Evolutionary conservation across 2,888 invertebrate genomes (phyloP).

Genomic region (Trissolcus brochymenae): DNA sequence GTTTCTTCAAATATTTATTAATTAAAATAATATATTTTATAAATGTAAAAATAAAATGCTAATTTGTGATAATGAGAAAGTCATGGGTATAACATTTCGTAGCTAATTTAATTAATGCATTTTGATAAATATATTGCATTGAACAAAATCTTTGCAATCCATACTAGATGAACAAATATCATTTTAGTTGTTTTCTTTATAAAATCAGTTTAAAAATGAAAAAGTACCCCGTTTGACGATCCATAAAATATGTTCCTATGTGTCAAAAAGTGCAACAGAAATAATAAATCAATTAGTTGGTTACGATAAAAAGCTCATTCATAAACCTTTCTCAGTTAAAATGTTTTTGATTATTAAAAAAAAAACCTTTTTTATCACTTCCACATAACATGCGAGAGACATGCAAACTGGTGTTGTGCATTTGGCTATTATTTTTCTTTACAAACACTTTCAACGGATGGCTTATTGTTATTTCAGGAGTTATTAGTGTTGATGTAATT

Average conservation of each 20-base stretch:
- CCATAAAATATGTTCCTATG: not conserved
- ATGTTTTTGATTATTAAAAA: slow-evolving; percentile 17
- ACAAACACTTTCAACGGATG: slow-evolving; percentile 38
- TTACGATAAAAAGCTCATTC: slow-evolving; percentile 27
- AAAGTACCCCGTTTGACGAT: too few species aligned
- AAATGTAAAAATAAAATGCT: too few species aligned
- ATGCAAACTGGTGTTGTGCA: slow-evolving; percentile 36
- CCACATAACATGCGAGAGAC: slow-evolving; percentile 15
- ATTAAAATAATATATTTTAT: too few species aligned
- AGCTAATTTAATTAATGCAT: too few species aligned
- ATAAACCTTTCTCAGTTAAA: slow-evolving; percentile 38
- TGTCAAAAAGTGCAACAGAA: not conserved
- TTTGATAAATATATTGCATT: too few species aligned
- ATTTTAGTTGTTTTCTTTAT: too few species aligned
- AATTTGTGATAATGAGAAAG: too few species aligned
- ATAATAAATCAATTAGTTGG: not conserved
- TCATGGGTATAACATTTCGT: too few species aligned
- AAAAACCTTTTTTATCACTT: slow-evolving; percentile 45
- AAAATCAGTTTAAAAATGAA: too few species aligned
- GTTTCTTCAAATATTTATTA: too few species aligned
- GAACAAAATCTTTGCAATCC: too few species aligned
- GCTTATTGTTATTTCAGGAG: slow-evolving; percentile 46
- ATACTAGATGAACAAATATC: too few species aligned
- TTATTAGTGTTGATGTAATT: slow-evolving; percentile 63
- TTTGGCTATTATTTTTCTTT: slow-evolving; percentile 39